Conservation (phyloP, 2,888 invertebrate species). For the Agelastica alni region DNA sequence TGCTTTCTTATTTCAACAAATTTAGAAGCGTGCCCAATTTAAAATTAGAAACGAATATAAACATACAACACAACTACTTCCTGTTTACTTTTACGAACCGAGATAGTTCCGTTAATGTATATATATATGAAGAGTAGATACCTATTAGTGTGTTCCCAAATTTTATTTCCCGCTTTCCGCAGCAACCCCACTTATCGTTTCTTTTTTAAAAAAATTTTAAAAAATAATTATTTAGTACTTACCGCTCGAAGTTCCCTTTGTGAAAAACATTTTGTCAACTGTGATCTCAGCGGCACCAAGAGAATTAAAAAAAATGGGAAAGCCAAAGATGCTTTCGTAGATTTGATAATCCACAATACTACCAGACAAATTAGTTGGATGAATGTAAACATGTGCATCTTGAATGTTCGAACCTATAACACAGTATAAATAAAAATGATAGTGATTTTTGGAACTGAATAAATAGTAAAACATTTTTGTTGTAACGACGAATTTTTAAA, state of each 20-base stretch:
- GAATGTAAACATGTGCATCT: conserved; percentile 90
- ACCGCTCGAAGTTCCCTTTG: conserved; percentile 84
- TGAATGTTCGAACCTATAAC: conserved; percentile 79
- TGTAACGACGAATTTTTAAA: too few relatives aligned
- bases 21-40: conserved; percentile 3
- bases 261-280: conserved; percentile 75
- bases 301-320: conserved; percentile 93
- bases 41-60: conserved; percentile 1
- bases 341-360: conserved; percentile 86
- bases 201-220: too few relatives aligned
- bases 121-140: too few relatives aligned
- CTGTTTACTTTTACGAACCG: neutral
- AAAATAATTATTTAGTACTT: conserved; percentile 57
- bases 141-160: too few relatives aligned
- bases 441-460: too few relatives aligned
- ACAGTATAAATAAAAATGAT: too few relatives aligned
- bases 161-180: too few relatives aligned
- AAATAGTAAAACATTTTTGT: too few relatives aligned
- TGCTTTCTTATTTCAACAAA: neutral
- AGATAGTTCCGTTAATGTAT: too few relatives aligned
- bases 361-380: conserved; percentile 81
- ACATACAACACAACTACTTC: conserved; percentile 1
- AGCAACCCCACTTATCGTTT: too few relatives aligned
- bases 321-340: conserved; percentile 83
- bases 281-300: conserved; percentile 85